Evolutionary conservation across 2,113 vertebrate species (phyloP).

Genomic region (Cinclus cinclus): DNA sequence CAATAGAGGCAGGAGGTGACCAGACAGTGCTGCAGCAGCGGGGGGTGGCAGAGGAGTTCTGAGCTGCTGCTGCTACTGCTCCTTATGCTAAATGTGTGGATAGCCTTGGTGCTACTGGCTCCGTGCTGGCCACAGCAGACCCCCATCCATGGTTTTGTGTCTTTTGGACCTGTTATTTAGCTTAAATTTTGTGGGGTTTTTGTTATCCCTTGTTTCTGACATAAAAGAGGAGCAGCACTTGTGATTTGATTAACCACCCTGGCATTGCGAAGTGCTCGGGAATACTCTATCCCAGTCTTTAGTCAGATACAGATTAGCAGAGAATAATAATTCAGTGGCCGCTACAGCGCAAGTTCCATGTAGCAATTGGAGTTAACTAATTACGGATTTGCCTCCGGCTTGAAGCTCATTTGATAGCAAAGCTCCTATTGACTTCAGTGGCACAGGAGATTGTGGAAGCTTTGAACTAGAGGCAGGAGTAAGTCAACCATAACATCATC

Average conservation of each 20-base stretch:
- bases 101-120: not conserved
- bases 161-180: not conserved
- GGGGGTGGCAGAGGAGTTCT: not conserved
- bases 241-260: not conserved
- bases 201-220: not conserved
- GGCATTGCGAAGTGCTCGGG: not conserved
- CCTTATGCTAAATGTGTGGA: not conserved
- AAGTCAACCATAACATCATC: not conserved
- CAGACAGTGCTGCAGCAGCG: not conserved
- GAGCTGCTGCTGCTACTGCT: not conserved
- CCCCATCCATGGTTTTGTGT: not conserved
- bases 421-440: not conserved
- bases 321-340: not conserved
- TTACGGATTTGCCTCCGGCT: slow-evolving; percentile 10
- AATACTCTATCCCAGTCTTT: not conserved
- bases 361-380: not conserved
- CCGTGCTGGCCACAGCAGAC: not conserved
- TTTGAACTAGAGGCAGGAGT: not conserved
- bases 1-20: not conserved
- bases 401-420: not conserved
- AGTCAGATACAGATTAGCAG: not conserved
- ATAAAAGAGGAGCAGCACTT: not conserved
- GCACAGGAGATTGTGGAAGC: not conserved
- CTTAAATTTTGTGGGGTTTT: not conserved
- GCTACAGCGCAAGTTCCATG: not conserved